Conservation (phyloP, 2,113 vertebrate species). For the Oxygymnocypris stewartii region DNA sequence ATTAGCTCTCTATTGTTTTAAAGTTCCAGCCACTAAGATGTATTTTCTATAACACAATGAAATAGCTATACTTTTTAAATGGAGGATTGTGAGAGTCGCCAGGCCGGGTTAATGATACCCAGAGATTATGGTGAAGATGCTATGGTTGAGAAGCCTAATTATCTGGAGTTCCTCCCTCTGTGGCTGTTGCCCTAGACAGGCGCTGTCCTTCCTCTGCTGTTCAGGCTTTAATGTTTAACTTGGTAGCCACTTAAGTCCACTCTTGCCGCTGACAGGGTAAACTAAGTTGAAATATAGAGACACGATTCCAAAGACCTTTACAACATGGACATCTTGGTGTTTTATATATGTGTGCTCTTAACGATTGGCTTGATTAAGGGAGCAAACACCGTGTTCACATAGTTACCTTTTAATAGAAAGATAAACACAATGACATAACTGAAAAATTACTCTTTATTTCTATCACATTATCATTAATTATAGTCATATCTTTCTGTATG, state of each 20-base stretch:
- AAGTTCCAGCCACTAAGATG: no score
- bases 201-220: conserved; percentile 7
- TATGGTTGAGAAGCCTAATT: conserved; percentile 11
- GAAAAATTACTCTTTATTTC: background rate
- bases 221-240: conserved; percentile 54
- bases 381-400: conserved; percentile 17
- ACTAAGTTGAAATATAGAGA: conserved; percentile 45
- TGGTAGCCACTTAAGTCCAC: conserved; percentile 26
- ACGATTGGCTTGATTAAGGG: conserved; percentile 41
- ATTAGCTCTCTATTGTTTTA: background rate
- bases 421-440: background rate
- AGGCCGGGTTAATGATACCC: conserved; percentile 40
- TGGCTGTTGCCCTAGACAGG: conserved; percentile 18
- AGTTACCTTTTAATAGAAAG: conserved; percentile 31
- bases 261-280: conserved; percentile 39
- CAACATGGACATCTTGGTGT: background rate
- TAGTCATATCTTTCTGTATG: background rate
- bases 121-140: conserved; percentile 40
- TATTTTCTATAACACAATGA: background rate
- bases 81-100: conserved; percentile 18
- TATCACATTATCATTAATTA: background rate
- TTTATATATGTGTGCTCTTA: conserved; percentile 34
- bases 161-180: conserved; percentile 29
- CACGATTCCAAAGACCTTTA: conserved; percentile 21
- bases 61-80: background rate